Evolutionary conservation across 1,140 invertebrate species (phyloP), one percentile per base, ranked within the genome.

Genomic region (Ericerus pela): DNA sequence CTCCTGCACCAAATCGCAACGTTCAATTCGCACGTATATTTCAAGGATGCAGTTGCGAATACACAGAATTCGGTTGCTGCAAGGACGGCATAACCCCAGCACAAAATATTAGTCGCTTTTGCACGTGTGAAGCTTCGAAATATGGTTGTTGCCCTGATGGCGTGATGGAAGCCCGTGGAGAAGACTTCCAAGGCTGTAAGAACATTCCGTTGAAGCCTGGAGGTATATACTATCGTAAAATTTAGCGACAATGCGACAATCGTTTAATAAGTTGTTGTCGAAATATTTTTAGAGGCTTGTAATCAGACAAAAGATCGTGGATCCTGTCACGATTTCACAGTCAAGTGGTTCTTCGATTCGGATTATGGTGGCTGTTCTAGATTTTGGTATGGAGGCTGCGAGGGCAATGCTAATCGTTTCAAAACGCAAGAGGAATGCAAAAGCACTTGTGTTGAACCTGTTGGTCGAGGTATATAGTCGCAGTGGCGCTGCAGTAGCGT

Each of bases 341-440:
- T 91, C 51, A 81, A 84, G 63, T 95, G 87, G 84, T 93, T 79
- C 76, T 96, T 83, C 66, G 87, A 96, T 64, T 80, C 79, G 56
- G 75, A 80, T 22, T 93, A 93, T 68, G 89, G 88, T 14, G 84
- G 84, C 14, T 96, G 94, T 67, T 82, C 83, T 0, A 73, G 87
- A 43, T 97, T 96, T 72, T 95, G 89, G 88, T 96, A 94, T 67
- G 89, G 92, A 26, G 90, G 92, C 27, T 95, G 90, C 67, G 85
- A 85, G 0, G 92, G 93, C 33, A 97, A 96, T 66, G 80, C 76
- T 2, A 94, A 96, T 70, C 73, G 84, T 4, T 98, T 96, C 70
- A 76, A 77, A 33, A 80, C 76, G 6, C 78, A 88, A 66, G 85
- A 90, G 53, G 87, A 92, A 60, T 99, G 95, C 66, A 81, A 87